A percentile compares a stretch with the other conserved stretches of the same genome.
These are phyloP conservation scores for Actinia equina DNA, from an alignment of 64 coral and sea anemone genomes.

Conservation along the genomic window DNA sequence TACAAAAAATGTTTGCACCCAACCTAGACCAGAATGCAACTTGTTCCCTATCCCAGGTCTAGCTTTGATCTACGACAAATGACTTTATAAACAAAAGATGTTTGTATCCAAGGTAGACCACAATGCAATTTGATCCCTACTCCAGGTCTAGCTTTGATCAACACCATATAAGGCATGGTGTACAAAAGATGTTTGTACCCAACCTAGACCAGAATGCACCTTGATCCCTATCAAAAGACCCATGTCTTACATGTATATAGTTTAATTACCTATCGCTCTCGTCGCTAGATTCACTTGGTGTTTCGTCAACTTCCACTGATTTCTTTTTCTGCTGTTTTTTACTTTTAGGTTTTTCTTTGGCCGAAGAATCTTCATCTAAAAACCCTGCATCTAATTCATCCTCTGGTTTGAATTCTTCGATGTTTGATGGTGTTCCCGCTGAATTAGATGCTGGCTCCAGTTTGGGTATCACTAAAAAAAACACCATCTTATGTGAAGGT, in stretches of 20 bases:
- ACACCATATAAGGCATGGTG: too few relatives aligned
- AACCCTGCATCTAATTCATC: conserved; percentile 82
- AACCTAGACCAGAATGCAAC: neutral
- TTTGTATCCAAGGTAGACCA: too few relatives aligned
- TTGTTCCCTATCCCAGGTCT: neutral
- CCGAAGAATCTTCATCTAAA: conserved; percentile 46
- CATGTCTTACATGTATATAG: neutral
- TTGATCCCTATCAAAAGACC: neutral
- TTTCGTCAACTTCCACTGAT: conserved; percentile 31
- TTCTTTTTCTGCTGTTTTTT: conserved; percentile 36
- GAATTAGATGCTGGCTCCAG: neutral
- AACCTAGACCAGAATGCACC: neutral
- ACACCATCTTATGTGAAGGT: neutral
- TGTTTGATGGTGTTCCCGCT: conserved; percentile 38
- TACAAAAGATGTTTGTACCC: neutral
- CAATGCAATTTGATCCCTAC: too few relatives aligned
- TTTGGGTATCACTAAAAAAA: neutral
- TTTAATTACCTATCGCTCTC: conserved; percentile 62
- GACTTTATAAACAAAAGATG: too few relatives aligned
- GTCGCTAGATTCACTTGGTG: conserved; percentile 27
- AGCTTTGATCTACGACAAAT: too few relatives aligned
- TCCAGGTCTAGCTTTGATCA: too few relatives aligned
- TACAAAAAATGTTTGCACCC: neutral
- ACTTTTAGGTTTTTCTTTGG: conserved; percentile 26
- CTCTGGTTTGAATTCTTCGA: conserved; percentile 74